Base-by-base conservation (phyloP, 1,140 invertebrate species). In the Trichoplusia ni region DNA sequence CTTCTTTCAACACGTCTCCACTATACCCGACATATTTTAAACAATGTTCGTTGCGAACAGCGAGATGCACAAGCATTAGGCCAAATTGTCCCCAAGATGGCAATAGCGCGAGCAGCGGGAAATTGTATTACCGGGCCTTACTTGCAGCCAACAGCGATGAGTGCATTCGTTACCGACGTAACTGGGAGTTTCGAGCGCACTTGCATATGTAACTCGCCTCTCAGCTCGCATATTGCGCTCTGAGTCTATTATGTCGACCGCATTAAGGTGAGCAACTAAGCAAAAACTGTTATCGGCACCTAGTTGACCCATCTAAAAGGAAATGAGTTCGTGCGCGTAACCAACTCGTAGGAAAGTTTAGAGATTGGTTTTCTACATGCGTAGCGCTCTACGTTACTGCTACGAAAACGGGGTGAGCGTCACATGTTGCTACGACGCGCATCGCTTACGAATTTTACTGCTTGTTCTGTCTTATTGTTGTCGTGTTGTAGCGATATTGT, bases 71-170 rank as follows among this genome's bases (percentile, higher is more conserved):
- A 73, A 73, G 73, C 80, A 85, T 85, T 85, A 81, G 76, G 61
- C 76, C 63, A 84, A 89, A 86, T 89, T 81, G 86, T 79, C 71
- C 86, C 81, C 84, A 80, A 84, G 84, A 81, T 75, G 77, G 79
- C 77, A 80, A 77, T 86, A 74, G 61, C 71, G 62, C 67, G 66
- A 77, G 81, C 64, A 73, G 64, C 64, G 69, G 73, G 71, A 86
- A 89, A 89, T 89, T 86, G 84, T 82, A 86, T 89, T 89, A 86
- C 81, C 66, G 73, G 63, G 60, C 67, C 67, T 69, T 77, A 73
- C 69, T 79, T 60, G 70, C 73, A 75, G 54, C 72, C 75, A 47
- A 73, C 69, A 51, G 64, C 78, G 75, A 86, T 75, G 75, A 85
- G 83, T 89, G 82, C 81, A 85, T 83, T 84, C 80, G 76, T 85